These are phyloP conservation scores for Hydropsyche betteni DNA, from an alignment of 2,888 invertebrate species.

Conservation along the genomic window DNA sequence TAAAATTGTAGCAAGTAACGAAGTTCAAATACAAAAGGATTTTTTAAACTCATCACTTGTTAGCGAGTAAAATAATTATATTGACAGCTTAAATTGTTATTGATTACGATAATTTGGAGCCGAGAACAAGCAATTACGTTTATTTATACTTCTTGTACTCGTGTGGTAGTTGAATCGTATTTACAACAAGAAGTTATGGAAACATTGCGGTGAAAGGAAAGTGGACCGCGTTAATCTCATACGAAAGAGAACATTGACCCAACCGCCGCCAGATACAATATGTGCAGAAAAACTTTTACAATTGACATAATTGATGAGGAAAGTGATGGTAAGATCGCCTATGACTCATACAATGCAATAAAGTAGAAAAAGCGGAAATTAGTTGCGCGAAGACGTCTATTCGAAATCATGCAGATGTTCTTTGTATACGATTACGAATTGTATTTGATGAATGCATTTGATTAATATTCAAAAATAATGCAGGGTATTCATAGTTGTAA, in stretches of 20 bases:
- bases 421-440: too few relatives aligned
- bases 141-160: not conserved
- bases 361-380: not conserved
- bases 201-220: constrained; percentile 46
- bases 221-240: constrained; percentile 44
- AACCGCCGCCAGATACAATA: constrained; percentile 13
- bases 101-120: not conserved
- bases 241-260: constrained; percentile 44
- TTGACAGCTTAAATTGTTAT: too few relatives aligned
- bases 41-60: too few relatives aligned
- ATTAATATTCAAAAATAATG: too few relatives aligned
- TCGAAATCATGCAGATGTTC: constrained; percentile 15
- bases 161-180: not conserved
- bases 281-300: constrained; percentile 35
- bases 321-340: constrained; percentile 5
- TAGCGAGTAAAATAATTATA: too few relatives aligned
- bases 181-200: constrained; percentile 26
- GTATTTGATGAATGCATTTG: too few relatives aligned
- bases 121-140: not conserved
- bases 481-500: too few relatives aligned
- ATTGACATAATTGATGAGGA: constrained; percentile 31
- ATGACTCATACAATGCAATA: constrained; percentile 10
- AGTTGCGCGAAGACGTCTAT: not conserved
- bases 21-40: too few relatives aligned
- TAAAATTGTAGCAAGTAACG: too few relatives aligned